Base-by-base conservation (phyloP, 2,888 invertebrate species). In the Drosophila pseudotakahashii region DNA sequence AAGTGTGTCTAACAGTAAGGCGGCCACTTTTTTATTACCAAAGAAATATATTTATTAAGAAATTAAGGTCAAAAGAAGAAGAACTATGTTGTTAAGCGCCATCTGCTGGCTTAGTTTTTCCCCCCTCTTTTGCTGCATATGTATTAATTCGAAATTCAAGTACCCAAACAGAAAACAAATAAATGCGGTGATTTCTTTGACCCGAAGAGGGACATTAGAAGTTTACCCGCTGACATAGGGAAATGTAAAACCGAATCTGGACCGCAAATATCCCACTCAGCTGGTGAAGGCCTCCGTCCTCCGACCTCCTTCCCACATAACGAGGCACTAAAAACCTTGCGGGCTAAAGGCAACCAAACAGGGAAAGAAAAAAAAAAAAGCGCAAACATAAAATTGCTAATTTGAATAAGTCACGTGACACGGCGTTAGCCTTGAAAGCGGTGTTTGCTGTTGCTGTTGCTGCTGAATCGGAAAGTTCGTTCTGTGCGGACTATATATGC, bases 401-500 rank as follows among this genome's bases (percentile, higher is more conserved):
- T 84, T 84, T 84, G 85, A 88, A 84, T 84, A 84, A 88, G 88
- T 84, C 83, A 84, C 88, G 86, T 85, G 88, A 88, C 76, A 82
- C 73, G 63, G 59, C 52, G 52, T 45, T 59, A 63, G 60, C 71
- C 75, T 75, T 71, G 71, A 66, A 59, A 75, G 58, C 57, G 32
- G 16, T 42, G 34, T 3, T 3, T 34, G 34, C 11, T 34, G 39
- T 7, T 34, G 47, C 34, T 13, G 11, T 11, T 34, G 34, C 5
- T 34, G 47, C 34, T 34, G 48, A 48, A 48, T 48, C 48, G 48
- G 34, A 48, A 48, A 47, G 47, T 47, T 47, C 32, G 10, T 30
- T 30, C 30, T 41, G 16, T 16, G 41, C 4, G 42, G 5, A 13
- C 34, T 42, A 19, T 41, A 16, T 19, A 11, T 11, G 16, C 10